Percentiles rank a stretch among this genome's conserved stretches.
These are phyloP conservation scores for Xanthia togata DNA, from an alignment of 2,888 invertebrate species.

Conservation along the genomic window DNA sequence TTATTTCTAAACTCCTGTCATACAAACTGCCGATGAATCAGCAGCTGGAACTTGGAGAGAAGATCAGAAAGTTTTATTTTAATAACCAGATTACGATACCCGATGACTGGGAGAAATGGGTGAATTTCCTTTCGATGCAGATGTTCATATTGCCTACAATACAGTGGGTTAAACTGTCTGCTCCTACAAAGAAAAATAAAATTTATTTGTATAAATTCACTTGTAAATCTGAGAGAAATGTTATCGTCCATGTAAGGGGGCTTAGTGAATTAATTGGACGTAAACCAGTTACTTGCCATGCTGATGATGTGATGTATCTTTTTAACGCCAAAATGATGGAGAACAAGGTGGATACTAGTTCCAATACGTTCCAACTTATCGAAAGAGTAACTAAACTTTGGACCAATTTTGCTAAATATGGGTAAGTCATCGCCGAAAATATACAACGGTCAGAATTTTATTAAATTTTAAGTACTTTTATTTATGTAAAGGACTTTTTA, in stretches of 20 bases:
- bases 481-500: too few species aligned
- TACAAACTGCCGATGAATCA: conserved; percentile 53
- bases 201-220: conserved; percentile 71
- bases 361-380: conserved; percentile 67
- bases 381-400: conserved; percentile 71
- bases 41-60: conserved; percentile 65
- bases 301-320: conserved; percentile 72
- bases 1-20: conserved; percentile 55
- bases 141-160: conserved; percentile 63
- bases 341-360: conserved; percentile 49
- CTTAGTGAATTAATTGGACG: conserved; percentile 44
- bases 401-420: conserved; percentile 77
- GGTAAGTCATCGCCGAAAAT: conserved; percentile 66
- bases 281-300: conserved; percentile 66
- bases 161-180: conserved; percentile 65
- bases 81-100: conserved; percentile 51
- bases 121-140: conserved; percentile 56
- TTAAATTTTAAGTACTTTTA: too few species aligned
- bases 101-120: conserved; percentile 62
- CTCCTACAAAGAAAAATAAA: conserved; percentile 64
- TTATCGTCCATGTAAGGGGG: conserved; percentile 53
- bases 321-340: conserved; percentile 65
- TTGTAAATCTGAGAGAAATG: conserved; percentile 72
- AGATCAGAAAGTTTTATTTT: conserved; percentile 68
- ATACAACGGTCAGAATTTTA: neutral